A percentile compares a stretch with the other conserved stretches of the same genome.
These are phyloP conservation scores for Leucophora obtusa DNA, from an alignment of 2,888 invertebrate species.

Conservation along the genomic window DNA sequence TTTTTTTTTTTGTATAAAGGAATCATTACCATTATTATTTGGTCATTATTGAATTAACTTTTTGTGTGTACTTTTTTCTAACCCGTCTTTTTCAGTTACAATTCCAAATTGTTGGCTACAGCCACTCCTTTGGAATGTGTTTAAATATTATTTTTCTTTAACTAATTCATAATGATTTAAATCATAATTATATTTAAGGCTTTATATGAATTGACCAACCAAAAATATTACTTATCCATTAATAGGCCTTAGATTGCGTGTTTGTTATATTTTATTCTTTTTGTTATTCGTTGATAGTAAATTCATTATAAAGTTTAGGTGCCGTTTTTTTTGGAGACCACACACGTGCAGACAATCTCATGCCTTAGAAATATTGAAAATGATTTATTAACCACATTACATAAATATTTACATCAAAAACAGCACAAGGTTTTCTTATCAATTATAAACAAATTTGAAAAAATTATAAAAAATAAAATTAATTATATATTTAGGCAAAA, in stretches of 20 bases:
- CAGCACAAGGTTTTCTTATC: background rate
- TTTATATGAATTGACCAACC: background rate
- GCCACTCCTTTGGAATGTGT: constrained; percentile 21
- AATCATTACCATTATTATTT: constrained; percentile 1
- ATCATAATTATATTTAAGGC: constrained; percentile 19
- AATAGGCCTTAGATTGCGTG: constrained; percentile 27
- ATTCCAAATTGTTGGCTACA: background rate
- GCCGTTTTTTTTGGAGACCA: constrained; percentile 7
- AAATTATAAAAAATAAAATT: background rate
- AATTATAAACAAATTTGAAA: background rate
- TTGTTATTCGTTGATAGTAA: background rate
- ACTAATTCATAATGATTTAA: constrained; percentile 21
- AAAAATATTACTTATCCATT: constrained; percentile 1
- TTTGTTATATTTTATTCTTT: constrained; percentile 6
- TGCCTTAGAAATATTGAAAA: background rate
- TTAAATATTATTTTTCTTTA: background rate
- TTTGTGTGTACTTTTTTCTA: constrained; percentile 5
- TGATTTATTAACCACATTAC: constrained; percentile 31
- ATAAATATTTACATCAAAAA: background rate
- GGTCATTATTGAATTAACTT: background rate
- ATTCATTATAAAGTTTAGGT: constrained; percentile 7
- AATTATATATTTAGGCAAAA: background rate
- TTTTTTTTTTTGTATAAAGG: background rate
- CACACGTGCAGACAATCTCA: constrained; percentile 31
- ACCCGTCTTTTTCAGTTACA: background rate